phyloP scores from a whole-genome alignment of 2,797 vertebrate genomes.

The Brotula barbata region DNA sequence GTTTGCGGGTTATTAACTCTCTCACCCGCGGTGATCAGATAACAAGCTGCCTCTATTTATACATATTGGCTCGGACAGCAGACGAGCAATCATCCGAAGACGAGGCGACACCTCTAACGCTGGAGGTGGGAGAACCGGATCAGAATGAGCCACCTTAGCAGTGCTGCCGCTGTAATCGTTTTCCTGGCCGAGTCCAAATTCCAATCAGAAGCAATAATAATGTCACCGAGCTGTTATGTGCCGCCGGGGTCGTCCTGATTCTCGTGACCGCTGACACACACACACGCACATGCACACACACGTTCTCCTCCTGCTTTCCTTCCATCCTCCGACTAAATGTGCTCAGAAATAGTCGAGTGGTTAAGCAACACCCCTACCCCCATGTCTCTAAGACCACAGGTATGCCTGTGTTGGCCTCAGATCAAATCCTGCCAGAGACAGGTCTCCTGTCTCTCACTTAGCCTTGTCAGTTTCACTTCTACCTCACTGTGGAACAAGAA shows the following conservation, averaged over 20 bases:
- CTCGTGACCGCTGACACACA: not conserved
- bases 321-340: not conserved
- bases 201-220: conserved; percentile 24
- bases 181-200: conserved; percentile 44
- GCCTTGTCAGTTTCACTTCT: not conserved
- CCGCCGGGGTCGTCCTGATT: not conserved
- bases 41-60: conserved; percentile 77
- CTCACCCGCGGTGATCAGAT: conserved; percentile 75
- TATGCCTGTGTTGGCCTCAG: conserved; percentile 18
- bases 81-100: conserved; percentile 46
- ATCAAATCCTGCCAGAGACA: conserved; percentile 8
- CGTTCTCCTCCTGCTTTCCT: not conserved
- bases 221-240: not conserved
- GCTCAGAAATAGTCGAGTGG: conserved; percentile 10
- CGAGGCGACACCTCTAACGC: conserved; percentile 16
- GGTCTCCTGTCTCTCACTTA: not conserved
- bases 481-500: not conserved
- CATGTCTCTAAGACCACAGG: conserved; percentile 8
- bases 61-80: conserved; percentile 72
- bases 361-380: not conserved
- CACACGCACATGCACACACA: not conserved
- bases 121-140: conserved; percentile 4
- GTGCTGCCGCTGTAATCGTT: conserved; percentile 10
- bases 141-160: conserved; percentile 6
- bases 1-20: conserved; percentile 60